phyloP scores from a whole-genome alignment of 2,797 vertebrate genomes.

The Lagorchestes hirsutus region DNA sequence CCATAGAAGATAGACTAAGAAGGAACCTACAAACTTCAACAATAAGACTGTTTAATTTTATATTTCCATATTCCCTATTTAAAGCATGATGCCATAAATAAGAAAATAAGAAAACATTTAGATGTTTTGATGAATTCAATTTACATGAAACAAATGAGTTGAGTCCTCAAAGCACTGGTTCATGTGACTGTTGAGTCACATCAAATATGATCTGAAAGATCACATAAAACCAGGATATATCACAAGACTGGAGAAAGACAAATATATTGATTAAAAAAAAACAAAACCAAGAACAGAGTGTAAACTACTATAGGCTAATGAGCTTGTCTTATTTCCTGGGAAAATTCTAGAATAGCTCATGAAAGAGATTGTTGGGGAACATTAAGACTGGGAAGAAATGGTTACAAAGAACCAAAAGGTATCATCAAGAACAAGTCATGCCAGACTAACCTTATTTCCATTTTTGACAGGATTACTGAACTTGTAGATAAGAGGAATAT shows the following conservation, averaged over 20 bases:
- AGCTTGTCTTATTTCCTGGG: neutral
- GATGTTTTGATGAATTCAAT: neutral
- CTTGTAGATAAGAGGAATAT: neutral
- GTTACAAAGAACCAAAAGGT: neutral
- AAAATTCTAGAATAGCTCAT: neutral
- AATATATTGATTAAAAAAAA: neutral
- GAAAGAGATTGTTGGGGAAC: neutral
- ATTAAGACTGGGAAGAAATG: neutral
- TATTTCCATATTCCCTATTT: neutral
- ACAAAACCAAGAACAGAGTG: neutral
- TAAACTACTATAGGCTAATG: neutral
- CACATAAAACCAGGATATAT: neutral
- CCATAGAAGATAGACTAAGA: neutral
- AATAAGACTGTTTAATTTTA: neutral
- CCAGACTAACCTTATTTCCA: neutral
- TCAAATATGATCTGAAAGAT: neutral
- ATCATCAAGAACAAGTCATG: neutral
- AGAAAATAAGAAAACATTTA: neutral
- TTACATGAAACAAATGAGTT: neutral
- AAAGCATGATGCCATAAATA: neutral
- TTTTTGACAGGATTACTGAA: neutral
- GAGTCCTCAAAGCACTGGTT: neutral
- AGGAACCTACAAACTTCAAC: neutral
- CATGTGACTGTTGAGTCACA: neutral
- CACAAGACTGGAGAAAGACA: neutral